Evolutionary conservation across 2,888 invertebrate genomes (phyloP), one percentile per base, ranked within the genome.

Genomic region (Notodonta dromedarius): DNA sequence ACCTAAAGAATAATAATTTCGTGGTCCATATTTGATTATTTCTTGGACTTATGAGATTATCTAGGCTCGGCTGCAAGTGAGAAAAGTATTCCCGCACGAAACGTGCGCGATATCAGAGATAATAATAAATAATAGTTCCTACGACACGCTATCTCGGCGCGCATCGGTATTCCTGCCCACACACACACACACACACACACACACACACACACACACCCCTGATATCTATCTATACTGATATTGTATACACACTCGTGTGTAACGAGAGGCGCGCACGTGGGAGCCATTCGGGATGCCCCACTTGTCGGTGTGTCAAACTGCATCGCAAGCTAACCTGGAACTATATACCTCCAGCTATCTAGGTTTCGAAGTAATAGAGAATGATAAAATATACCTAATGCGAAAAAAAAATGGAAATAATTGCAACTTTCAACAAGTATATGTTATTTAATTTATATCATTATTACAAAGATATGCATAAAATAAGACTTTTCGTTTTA

Each of bases 201-300:
- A 51, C 51, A n/a, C 51, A 51, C 51, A 51, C 51, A 24, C 51
- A 9, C 51, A n/a, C 51, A 51, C 8, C 35, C 35, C 35, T 35
- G 35, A 5, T 35, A 6, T 35, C 51, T 48, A 2, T 48, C 48
- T 48, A 12, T 42, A n/a, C 14, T 48, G 51, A 4, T 13, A 2
- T 24, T 0, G 16, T n/a, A 51, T 8, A 11, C 51, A 51, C 51
- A 14, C 51, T n/a, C 51, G 16, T 16, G 12, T 12, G 9, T 16
- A 24, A 6, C 51, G 32, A 12, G 51, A 12, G 24, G 51, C 51
- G 24, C 32, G 51, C 32, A 52, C 52, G 32, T 52, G 52, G 32
- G 13, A 52, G 52, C 32, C 0, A 32, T 32, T 32, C 32, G 32
- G 32, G 52, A 52, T 52, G 52, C 2, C 52, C 52, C 32, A 52